A percentile compares a stretch with the other conserved stretches of the same genome.
phyloP scores from a whole-genome alignment of 2,888 invertebrate species.

The Himalopsyche japonica region DNA sequence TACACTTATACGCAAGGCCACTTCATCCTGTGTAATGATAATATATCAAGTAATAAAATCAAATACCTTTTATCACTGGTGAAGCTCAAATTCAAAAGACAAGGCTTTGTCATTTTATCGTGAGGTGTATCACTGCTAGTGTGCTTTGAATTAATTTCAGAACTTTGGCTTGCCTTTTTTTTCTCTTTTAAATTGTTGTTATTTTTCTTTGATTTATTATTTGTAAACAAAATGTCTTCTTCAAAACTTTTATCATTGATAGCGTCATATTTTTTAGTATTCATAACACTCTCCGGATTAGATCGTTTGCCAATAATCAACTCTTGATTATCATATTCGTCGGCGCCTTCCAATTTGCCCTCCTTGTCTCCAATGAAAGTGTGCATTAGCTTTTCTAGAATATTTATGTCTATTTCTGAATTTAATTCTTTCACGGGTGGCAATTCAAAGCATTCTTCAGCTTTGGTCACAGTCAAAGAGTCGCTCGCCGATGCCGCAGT shows the following conservation, averaged over 20 bases:
- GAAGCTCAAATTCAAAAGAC: constrained; percentile 56
- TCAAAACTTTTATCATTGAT: constrained; percentile 34
- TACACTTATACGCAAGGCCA: too few species aligned
- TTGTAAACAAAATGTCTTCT: constrained; percentile 27
- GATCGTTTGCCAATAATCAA: constrained; percentile 42
- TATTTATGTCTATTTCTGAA: constrained; percentile 52
- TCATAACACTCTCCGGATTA: constrained; percentile 51
- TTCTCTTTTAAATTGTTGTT: neutral
- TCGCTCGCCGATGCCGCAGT: constrained; percentile 45
- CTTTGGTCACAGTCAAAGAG: constrained; percentile 58
- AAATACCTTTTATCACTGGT: constrained; percentile 38
- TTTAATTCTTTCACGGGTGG: constrained; percentile 63
- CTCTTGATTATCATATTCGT: neutral
- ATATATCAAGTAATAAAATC: neutral
- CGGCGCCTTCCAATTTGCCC: constrained; percentile 45
- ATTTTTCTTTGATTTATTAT: constrained; percentile 23
- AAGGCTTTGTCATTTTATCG: neutral
- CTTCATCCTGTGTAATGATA: neutral
- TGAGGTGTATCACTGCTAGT: neutral
- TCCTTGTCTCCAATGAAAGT: constrained; percentile 22
- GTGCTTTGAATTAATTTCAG: neutral
- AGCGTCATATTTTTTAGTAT: constrained; percentile 36
- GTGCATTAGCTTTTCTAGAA: constrained; percentile 52
- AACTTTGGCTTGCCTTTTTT: neutral
- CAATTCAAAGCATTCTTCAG: constrained; percentile 74